phyloP scores from a whole-genome alignment of 1,140 invertebrate genomes.

The Frieseomelitta varia region DNA sequence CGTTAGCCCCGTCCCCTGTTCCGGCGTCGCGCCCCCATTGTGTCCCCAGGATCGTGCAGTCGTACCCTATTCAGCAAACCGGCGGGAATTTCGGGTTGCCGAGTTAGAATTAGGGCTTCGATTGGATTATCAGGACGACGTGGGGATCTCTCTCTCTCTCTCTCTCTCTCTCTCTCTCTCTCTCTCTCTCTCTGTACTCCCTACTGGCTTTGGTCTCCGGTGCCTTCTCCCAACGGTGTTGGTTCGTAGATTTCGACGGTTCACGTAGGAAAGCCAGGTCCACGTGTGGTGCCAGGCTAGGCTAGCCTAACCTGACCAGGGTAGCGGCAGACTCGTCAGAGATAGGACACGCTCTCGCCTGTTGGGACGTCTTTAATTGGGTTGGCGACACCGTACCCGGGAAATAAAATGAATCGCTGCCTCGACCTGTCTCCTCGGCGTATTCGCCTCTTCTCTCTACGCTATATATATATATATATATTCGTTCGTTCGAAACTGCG shows the following conservation, averaged over 20 bases:
- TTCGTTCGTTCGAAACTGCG: slow-evolving; percentile 1
- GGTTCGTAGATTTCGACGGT: slow-evolving; percentile 67
- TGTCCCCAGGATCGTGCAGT: slow-evolving; percentile 70
- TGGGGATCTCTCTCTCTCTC: slow-evolving; percentile 47
- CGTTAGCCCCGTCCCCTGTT: slow-evolving; percentile 73
- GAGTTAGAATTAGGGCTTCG: slow-evolving; percentile 82
- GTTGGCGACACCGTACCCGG: slow-evolving; percentile 75
- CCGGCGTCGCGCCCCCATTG: slow-evolving; percentile 74
- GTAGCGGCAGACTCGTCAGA: slow-evolving; percentile 57
- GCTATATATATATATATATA: neutral
- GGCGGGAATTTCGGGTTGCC: slow-evolving; percentile 80
- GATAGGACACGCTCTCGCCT: slow-evolving; percentile 68
- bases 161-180: slow-evolving; percentile 34
- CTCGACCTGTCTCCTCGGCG: slow-evolving; percentile 47
- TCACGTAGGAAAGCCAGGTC: slow-evolving; percentile 51
- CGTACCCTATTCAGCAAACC: slow-evolving; percentile 81
- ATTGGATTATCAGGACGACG: slow-evolving; percentile 80
- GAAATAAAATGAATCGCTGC: slow-evolving; percentile 74
- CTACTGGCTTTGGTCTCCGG: slow-evolving; percentile 67
- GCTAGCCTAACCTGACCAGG: slow-evolving; percentile 21
- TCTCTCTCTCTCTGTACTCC: slow-evolving; percentile 34
- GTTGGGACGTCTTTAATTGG: slow-evolving; percentile 82
- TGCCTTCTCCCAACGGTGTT: slow-evolving; percentile 55
- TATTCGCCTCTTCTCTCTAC: slow-evolving; percentile 3
- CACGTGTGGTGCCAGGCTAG: slow-evolving; percentile 44